phyloP scores from a whole-genome alignment of 1,140 invertebrate species.

The Drosophila sechellia region DNA sequence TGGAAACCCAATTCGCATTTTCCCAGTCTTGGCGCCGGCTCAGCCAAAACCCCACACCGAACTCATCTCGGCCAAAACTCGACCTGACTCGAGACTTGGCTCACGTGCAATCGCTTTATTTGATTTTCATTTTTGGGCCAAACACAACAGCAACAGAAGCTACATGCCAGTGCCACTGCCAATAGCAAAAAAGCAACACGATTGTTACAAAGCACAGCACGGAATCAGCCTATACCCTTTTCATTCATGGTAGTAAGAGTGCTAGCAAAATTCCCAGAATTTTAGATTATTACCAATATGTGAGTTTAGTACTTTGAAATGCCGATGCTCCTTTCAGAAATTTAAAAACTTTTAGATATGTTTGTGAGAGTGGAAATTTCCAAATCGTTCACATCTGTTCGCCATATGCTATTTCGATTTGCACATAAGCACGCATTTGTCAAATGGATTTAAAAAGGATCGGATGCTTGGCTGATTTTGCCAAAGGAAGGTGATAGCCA shows the following conservation, averaged over 20 bases:
- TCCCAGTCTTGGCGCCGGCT: conserved; percentile 14
- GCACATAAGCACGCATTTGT: not conserved
- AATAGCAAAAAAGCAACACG: conserved; percentile 4
- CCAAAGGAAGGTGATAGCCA: not conserved
- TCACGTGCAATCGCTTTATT: conserved; percentile 78
- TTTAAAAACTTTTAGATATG: no score
- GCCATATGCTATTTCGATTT: not conserved
- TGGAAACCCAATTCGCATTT: conserved; percentile 41
- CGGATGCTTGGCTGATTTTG: conserved; percentile 16
- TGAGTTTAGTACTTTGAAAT: no score
- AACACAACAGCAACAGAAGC: conserved; percentile 40
- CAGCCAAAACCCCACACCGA: not conserved
- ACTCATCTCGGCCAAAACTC: conserved; percentile 18
- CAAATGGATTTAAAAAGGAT: conserved; percentile 10
- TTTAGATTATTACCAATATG: no score
- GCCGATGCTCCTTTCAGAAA: no score
- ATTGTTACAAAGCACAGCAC: not conserved
- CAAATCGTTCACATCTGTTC: not conserved
- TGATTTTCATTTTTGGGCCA: conserved; percentile 79
- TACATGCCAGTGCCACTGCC: conserved; percentile 33
- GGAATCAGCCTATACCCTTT: conserved; percentile 1
- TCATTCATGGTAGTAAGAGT: not conserved
- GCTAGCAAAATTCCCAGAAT: no score
- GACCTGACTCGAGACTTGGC: conserved; percentile 43
- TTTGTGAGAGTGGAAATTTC: not conserved